These are phyloP conservation scores for Dichetophora obliterata DNA, from an alignment of 2,888 invertebrate genomes.

Conservation along the genomic window DNA sequence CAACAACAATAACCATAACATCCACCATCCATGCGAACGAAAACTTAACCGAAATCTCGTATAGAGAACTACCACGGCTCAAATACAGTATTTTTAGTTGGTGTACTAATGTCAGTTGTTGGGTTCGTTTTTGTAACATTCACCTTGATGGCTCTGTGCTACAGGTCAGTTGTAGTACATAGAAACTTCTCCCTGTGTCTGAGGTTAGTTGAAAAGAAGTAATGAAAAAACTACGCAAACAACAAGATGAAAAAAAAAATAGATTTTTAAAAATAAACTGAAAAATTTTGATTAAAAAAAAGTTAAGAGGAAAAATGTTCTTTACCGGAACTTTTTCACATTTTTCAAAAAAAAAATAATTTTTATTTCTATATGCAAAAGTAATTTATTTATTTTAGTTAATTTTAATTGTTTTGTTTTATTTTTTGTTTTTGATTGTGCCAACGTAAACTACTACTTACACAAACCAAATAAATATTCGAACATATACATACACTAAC, in stretches of 20 bases:
- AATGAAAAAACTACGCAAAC: constrained; percentile 68
- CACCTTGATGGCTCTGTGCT: constrained; percentile 99
- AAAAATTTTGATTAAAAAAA: background rate
- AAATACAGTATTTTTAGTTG: constrained; percentile 97
- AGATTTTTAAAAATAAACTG: constrained; percentile 2
- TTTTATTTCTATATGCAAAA: background rate
- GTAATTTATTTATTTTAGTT: background rate
- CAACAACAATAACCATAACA: constrained; percentile 13
- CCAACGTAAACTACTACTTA: constrained; percentile 3
- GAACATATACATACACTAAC: background rate
- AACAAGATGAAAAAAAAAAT: constrained; percentile 52
- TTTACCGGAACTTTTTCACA: background rate
- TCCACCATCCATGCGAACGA: constrained; percentile 18
- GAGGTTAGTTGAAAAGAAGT: constrained; percentile 96
- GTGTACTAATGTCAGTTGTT: constrained; percentile 98
- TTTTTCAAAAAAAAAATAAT: background rate
- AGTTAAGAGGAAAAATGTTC: background rate
- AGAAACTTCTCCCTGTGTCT: constrained; percentile 98
- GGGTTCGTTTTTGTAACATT: constrained; percentile 99
- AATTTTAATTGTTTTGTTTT: constrained; percentile 15
- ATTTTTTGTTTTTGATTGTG: background rate
- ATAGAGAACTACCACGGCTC: constrained; percentile 97
- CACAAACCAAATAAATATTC: background rate
- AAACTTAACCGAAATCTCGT: constrained; percentile 58
- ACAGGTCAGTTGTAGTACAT: constrained; percentile 99